These are phyloP conservation scores for Ophion ellenae DNA, from an alignment of 2,888 invertebrate species.

Conservation along the genomic window DNA sequence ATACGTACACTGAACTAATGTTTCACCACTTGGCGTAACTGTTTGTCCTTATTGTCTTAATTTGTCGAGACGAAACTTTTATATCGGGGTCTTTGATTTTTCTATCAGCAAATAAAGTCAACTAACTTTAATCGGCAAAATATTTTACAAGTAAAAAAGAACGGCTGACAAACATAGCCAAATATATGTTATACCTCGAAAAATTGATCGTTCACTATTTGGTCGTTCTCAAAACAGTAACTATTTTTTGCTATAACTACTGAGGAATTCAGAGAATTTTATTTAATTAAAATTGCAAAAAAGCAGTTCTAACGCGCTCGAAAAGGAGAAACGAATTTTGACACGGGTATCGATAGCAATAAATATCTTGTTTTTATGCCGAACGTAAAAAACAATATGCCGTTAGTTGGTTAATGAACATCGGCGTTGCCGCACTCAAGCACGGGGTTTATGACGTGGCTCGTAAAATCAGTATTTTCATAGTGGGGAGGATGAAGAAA, in stretches of 20 bases:
- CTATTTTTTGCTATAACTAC: too few species aligned
- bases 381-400: background rate
- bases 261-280: background rate
- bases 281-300: background rate
- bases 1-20: background rate
- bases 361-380: background rate
- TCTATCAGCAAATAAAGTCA: background rate
- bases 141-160: too few species aligned
- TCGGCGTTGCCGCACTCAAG: background rate
- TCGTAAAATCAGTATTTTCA: conserved; percentile 17
- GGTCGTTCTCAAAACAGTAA: too few species aligned
- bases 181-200: too few species aligned
- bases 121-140: too few species aligned
- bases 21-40: background rate
- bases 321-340: background rate
- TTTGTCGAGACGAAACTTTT: background rate
- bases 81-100: background rate
- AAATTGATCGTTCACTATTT: too few species aligned
- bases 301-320: background rate
- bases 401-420: background rate
- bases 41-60: too few species aligned
- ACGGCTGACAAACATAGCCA: too few species aligned
- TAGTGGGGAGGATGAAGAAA: background rate
- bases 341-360: background rate
- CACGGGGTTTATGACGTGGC: background rate